Conservation (phyloP, 1,140 invertebrate genomes). For the Rhyzopertha dominica region DNA sequence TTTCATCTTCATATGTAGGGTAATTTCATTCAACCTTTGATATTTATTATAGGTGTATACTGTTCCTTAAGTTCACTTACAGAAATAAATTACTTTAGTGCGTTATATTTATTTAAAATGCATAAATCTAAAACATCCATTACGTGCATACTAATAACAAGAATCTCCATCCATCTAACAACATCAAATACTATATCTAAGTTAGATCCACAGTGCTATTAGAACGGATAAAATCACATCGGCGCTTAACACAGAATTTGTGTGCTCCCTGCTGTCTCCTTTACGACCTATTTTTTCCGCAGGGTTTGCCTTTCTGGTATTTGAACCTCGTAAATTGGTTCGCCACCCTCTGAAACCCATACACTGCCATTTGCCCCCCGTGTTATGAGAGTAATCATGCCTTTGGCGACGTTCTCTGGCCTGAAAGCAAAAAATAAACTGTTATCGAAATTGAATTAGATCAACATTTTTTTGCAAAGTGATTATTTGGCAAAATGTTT, state of each 20-base stretch:
- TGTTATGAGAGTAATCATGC: slow-evolving; percentile 48
- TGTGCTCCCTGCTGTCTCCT: background rate
- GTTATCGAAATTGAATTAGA: background rate
- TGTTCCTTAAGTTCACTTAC: no score
- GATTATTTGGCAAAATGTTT: background rate
- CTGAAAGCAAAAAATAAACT: slow-evolving; percentile 34
- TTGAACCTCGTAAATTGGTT: slow-evolving; percentile 50
- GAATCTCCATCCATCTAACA: no score
- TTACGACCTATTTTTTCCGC: slow-evolving; percentile 29
- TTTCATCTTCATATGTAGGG: no score
- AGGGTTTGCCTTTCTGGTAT: slow-evolving; percentile 41
- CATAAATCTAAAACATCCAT: no score
- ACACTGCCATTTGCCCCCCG: slow-evolving; percentile 50
- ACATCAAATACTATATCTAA: no score
- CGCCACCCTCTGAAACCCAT: slow-evolving; percentile 50
- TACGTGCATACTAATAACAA: no score
- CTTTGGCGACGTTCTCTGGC: slow-evolving; percentile 46
- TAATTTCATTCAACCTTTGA: no score
- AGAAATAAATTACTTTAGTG: no score
- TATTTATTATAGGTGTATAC: no score
- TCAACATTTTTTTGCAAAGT: background rate
- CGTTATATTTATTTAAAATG: no score
- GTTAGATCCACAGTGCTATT: no score
- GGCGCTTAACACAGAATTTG: background rate
- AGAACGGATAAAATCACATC: no score